Evolutionary conservation across 2,888 invertebrate genomes (phyloP).

Genomic region (Aproaerema taeniolella): DNA sequence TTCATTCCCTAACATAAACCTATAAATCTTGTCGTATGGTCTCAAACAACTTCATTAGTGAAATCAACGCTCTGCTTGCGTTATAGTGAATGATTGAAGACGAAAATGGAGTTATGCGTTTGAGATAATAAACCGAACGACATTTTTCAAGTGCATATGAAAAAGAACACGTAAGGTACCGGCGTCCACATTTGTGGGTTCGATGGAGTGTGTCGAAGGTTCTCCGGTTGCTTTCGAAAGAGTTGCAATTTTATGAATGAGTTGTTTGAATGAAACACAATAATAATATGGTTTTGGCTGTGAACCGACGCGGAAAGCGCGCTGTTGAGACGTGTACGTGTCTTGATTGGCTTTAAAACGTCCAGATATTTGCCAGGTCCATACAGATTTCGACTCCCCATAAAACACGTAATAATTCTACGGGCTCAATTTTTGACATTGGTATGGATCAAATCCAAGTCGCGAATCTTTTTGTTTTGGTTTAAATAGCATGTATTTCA

Average conservation of each 20-base stretch:
- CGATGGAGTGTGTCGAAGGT: slow-evolving; percentile 49
- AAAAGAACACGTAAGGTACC: slow-evolving; percentile 34
- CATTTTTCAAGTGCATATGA: slow-evolving; percentile 18
- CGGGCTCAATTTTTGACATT: too few relatives aligned
- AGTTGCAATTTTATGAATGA: slow-evolving; percentile 74
- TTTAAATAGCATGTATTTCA: too few relatives aligned
- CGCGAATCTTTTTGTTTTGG: too few relatives aligned
- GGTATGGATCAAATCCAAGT: too few relatives aligned
- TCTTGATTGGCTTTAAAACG: slow-evolving; percentile 40
- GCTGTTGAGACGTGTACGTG: slow-evolving; percentile 38
- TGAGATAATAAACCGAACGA: background rate
- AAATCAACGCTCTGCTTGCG: slow-evolving; percentile 43
- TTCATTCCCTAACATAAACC: slow-evolving; percentile 49
- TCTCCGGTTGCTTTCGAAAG: slow-evolving; percentile 56
- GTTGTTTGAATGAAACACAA: slow-evolving; percentile 69
- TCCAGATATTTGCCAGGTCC: slow-evolving; percentile 36
- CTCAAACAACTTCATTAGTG: slow-evolving; percentile 66
- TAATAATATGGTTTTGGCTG: slow-evolving; percentile 50
- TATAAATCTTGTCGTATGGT: slow-evolving; percentile 60
- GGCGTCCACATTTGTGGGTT: slow-evolving; percentile 42
- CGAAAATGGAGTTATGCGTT: slow-evolving; percentile 18
- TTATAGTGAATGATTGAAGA: slow-evolving; percentile 37
- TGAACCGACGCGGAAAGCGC: slow-evolving; percentile 46
- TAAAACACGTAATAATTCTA: slow-evolving; percentile 59
- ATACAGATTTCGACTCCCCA: slow-evolving; percentile 47